Percentiles rank a stretch among this genome's conserved stretches.
Evolutionary conservation across 1,140 invertebrate genomes (phyloP).

Genomic region (Eupeodes corollae): DNA sequence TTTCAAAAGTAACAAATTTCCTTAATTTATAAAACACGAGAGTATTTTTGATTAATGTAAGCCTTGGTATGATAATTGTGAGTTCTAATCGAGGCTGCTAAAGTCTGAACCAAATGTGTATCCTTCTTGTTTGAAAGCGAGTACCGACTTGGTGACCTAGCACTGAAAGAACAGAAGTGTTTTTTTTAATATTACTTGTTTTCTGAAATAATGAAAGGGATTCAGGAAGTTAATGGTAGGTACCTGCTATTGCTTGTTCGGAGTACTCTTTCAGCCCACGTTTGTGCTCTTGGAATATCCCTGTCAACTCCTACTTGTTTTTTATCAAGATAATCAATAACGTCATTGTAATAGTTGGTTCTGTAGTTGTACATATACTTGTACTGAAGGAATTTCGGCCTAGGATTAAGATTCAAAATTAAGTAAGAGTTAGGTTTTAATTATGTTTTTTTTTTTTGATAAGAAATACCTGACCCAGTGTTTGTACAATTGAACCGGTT

Average conservation of each 20-base stretch:
- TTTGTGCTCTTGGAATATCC: slow-evolving; percentile 61
- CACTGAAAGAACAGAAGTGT: slow-evolving; percentile 11
- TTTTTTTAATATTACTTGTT: background rate
- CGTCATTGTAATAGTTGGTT: slow-evolving; percentile 73
- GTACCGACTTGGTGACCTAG: slow-evolving; percentile 22
- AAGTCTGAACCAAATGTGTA: slow-evolving; percentile 40
- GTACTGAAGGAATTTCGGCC: slow-evolving; percentile 66
- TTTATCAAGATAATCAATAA: slow-evolving; percentile 68
- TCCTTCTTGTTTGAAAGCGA: slow-evolving; percentile 33
- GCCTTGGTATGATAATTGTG: slow-evolving; percentile 49
- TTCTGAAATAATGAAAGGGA: background rate
- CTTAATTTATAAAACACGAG: slow-evolving; percentile 28
- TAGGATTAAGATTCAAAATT: slow-evolving; percentile 16
- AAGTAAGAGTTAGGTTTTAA: background rate
- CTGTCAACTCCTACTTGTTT: slow-evolving; percentile 53
- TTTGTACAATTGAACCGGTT: slow-evolving; percentile 48
- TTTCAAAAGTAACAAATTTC: no score
- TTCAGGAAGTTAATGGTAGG: background rate
- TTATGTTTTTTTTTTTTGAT: background rate
- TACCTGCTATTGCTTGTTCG: slow-evolving; percentile 41
- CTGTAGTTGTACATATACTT: slow-evolving; percentile 71
- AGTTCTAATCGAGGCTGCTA: slow-evolving; percentile 44
- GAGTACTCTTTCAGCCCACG: slow-evolving; percentile 68
- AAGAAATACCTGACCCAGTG: slow-evolving; percentile 58
- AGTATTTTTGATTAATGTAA: slow-evolving; percentile 49